Base-by-base conservation (phyloP, 1,140 invertebrate species). In the Drosophila guanche region DNA sequence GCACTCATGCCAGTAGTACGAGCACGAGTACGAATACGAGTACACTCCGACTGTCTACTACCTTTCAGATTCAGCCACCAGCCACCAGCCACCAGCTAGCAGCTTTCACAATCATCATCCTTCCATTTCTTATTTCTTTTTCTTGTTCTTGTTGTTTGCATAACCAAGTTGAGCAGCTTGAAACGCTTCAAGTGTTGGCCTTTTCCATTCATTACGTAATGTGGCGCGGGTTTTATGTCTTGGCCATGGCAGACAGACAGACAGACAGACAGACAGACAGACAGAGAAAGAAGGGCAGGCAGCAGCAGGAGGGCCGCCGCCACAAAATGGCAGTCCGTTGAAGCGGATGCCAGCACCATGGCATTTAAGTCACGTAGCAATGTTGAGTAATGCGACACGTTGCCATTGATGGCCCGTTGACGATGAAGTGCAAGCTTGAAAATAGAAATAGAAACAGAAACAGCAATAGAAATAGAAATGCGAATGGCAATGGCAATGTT, bases 301-400 rank as follows among this genome's bases (percentile, higher is more conserved):
- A 41, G 14, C 8, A 43, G 22, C 4, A 3, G 43, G 16, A n/a
- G 12, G 8, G 14, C 7, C 16, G 14, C 7, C 16, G 41, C 81
- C 81, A 48, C 81, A 80, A 75, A 84, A 85, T 84, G 76, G 50
- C 76, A 54, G 45, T 41, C 46, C 20, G 40, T 33, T 53, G 25
- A 8, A 48, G 20, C 46, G 22, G 27, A 33, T 5, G 23, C 6
- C 41, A 47, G 46, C 51, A 59, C 76, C 71, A 84, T 73, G 72
- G 76, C 80, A 85, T 85, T 85, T 85, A 80, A 85, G 80, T 85
- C 80, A 85, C 80, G 80, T 80, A 85, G 79, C 76, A 66, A 76
- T 69, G 80, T 84, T 84, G 80, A 85, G 80, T 85, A 84, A 85
- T 85, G 71, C 81, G 83, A 88, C 81, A 85, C 83, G 81, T 85